Percentiles rank a stretch among this genome's conserved stretches.
These are phyloP conservation scores for Drosophila bocqueti DNA, from an alignment of 1,140 invertebrate genomes.

Conservation along the genomic window DNA sequence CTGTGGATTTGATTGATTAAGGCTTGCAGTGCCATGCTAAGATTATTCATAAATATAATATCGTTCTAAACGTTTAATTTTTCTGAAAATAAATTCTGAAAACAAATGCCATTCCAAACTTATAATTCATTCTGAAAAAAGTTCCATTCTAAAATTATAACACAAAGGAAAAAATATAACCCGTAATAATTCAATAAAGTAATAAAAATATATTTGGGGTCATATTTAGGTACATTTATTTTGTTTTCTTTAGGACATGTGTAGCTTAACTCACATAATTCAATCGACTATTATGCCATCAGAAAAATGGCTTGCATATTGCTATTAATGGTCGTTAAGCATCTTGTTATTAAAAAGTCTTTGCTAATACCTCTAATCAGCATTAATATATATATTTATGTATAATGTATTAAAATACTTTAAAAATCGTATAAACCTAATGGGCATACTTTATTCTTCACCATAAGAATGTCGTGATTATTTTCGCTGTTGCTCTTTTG, in stretches of 20 bases:
- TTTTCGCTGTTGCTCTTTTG: slow-evolving; percentile 12
- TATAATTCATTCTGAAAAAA: background rate
- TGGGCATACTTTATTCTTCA: slow-evolving; percentile 13
- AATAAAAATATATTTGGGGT: background rate
- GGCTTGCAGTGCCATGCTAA: no score
- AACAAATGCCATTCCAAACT: background rate
- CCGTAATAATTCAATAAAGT: background rate
- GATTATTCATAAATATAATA: background rate
- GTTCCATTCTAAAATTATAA: background rate
- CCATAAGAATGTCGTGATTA: background rate
- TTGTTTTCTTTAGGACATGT: no score
- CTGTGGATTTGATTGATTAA: background rate
- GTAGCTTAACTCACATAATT: no score
- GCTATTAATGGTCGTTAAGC: background rate
- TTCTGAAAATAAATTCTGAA: background rate
- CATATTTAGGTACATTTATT: no score
- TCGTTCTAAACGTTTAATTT: background rate
- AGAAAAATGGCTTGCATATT: no score
- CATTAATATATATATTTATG: background rate
- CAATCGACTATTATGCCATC: no score
- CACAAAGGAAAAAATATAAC: background rate
- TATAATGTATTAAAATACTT: background rate
- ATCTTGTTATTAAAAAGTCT: background rate
- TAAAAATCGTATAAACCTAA: background rate
- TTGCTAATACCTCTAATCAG: background rate